Conservation (phyloP, 2,797 vertebrate species). For the Gephyroberyx darwinii region DNA sequence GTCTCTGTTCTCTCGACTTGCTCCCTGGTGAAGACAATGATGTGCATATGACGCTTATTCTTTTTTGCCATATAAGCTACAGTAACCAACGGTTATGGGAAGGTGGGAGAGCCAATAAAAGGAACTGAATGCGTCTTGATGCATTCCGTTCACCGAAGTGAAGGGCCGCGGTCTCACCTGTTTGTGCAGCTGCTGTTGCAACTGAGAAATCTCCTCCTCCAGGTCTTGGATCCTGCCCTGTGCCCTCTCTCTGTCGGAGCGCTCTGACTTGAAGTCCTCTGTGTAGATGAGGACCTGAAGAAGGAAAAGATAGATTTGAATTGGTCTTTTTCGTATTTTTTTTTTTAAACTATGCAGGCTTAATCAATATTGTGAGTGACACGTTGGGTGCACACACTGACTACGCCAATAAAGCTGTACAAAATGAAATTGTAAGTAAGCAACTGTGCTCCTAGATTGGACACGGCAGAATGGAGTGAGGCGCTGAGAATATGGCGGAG, state of each 20-base stretch:
- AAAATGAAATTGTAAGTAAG: too few species aligned
- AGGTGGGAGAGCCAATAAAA: not conserved
- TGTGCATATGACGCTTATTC: not conserved
- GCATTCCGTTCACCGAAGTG: not conserved
- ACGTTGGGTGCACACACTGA: not conserved
- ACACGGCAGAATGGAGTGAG: not conserved
- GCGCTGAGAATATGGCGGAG: not conserved
- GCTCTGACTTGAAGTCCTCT: slow-evolving; percentile 92
- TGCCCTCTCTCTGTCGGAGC: slow-evolving; percentile 91
- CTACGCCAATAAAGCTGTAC: not conserved
- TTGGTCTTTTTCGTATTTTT: too few species aligned
- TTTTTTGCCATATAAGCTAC: not conserved
- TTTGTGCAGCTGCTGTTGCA: slow-evolving; percentile 82
- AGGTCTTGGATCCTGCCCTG: slow-evolving; percentile 89
- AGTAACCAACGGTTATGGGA: not conserved
- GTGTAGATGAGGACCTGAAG: slow-evolving; percentile 89
- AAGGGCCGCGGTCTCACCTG: slow-evolving; percentile 79
- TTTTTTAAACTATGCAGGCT: not conserved
- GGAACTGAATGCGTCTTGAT: not conserved
- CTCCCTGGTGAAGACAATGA: slow-evolving; percentile 50
- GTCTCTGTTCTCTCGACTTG: slow-evolving; percentile 73
- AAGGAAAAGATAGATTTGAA: not conserved
- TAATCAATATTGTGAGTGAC: slow-evolving; percentile 1
- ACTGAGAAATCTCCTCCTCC: slow-evolving; percentile 81
- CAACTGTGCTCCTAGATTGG: too few species aligned